Conservation (phyloP, 2,113 vertebrate species). For the Spilogale gracilis region DNA sequence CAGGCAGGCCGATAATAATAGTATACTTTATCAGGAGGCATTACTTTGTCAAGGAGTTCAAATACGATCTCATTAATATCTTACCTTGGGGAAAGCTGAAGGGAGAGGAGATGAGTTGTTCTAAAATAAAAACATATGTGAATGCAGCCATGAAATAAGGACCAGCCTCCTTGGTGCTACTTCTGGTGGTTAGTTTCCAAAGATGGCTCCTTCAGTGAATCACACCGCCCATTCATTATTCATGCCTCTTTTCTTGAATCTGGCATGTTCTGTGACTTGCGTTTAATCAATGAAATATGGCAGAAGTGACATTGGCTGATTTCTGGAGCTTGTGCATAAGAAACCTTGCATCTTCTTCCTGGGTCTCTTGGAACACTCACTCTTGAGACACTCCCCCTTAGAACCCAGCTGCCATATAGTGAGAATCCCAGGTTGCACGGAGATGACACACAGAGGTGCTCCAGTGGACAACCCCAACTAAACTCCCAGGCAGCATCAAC, state of each 20-base stretch:
- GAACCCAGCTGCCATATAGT: neutral
- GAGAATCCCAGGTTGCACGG: neutral
- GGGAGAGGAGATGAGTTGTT: slow-evolving; percentile 59
- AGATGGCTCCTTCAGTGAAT: neutral
- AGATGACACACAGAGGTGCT: neutral
- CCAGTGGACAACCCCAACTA: neutral
- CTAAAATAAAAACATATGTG: neutral
- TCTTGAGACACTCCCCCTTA: neutral
- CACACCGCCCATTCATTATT: neutral
- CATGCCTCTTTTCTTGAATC: neutral
- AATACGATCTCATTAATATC: slow-evolving; percentile 72
- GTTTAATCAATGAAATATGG: neutral
- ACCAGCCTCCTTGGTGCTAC: neutral
- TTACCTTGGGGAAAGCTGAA: slow-evolving; percentile 76
- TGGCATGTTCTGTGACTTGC: neutral
- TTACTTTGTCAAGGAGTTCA: slow-evolving; percentile 70
- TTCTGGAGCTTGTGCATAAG: neutral
- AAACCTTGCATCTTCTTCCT: neutral
- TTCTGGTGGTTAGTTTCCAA: neutral
- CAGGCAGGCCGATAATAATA: slow-evolving; percentile 58
- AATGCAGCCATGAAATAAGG: neutral
- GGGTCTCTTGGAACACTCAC: neutral
- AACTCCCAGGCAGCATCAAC: neutral
- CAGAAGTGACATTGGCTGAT: neutral
- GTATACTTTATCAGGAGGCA: slow-evolving; percentile 54